Evolutionary conservation across 2,797 vertebrate species (phyloP).

Genomic region (Podarcis lilfordi): DNA sequence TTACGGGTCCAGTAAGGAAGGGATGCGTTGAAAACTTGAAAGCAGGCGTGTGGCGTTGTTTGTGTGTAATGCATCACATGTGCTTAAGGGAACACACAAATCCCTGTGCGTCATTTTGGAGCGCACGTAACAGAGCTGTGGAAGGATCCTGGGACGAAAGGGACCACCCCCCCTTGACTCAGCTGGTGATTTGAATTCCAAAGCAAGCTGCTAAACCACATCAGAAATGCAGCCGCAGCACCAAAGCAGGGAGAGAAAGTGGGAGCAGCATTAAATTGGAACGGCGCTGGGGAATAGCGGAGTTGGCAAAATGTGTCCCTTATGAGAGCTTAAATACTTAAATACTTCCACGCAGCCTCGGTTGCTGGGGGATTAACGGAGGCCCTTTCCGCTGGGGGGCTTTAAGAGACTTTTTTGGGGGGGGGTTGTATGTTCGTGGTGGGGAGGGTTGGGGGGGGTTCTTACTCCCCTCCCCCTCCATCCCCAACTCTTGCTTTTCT

Average conservation of each 20-base stretch:
- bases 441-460: neutral
- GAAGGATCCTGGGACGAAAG: neutral
- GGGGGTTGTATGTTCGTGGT: neutral
- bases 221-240: neutral
- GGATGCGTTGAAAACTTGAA: neutral
- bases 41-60: neutral
- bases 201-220: conserved; percentile 14
- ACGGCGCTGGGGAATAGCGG: neutral
- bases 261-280: neutral
- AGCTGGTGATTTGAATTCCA: neutral
- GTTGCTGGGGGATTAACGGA: neutral
- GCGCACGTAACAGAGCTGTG: no score
- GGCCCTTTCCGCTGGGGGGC: neutral
- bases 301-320: neutral
- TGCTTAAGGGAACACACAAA: neutral
- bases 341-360: conserved; percentile 13
- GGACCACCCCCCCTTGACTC: neutral
- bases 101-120: neutral
- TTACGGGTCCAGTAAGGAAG: neutral
- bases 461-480: neutral
- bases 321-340: conserved; percentile 5
- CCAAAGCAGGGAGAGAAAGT: neutral
- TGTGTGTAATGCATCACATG: neutral
- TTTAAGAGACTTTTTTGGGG: neutral
- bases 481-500: no score